Percentiles rank a stretch among this genome's conserved stretches.
Conservation (phyloP, 2,113 vertebrate species). For the Pedetes capensis region DNA sequence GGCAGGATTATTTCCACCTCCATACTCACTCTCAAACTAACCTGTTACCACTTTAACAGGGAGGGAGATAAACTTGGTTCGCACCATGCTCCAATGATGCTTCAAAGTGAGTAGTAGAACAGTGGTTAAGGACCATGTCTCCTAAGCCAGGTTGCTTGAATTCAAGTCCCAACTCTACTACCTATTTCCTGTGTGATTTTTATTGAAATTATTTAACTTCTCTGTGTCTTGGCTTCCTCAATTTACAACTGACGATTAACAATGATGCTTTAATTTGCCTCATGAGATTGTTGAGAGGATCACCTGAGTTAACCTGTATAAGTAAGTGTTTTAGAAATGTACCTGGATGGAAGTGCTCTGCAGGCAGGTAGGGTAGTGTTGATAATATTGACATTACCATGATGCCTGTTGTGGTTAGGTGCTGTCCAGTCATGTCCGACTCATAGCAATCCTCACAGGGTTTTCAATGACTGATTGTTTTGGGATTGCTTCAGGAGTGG, state of each 20-base stretch:
- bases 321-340: neutral
- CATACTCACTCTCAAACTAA: neutral
- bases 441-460: no score
- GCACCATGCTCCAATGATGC: neutral
- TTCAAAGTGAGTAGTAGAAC: rapidly evolving
- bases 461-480: no score
- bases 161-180: neutral
- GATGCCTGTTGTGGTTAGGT: no score
- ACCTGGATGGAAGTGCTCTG: neutral
- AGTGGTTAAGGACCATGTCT: no score
- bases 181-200: neutral
- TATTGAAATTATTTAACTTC: neutral
- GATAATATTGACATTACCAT: neutral
- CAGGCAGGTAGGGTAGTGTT: neutral
- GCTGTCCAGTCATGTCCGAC: no score
- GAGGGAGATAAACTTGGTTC: neutral
- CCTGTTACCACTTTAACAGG: neutral
- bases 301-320: neutral
- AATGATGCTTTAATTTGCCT: neutral
- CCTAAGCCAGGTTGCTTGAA: neutral
- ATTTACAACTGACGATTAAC: neutral
- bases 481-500: no score
- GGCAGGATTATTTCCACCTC: neutral
- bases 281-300: neutral
- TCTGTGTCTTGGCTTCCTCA: neutral